Percentiles rank a stretch among this genome's conserved stretches.
Evolutionary conservation across 2,797 vertebrate species (phyloP).

Genomic region (Bovichtus diacanthus): DNA sequence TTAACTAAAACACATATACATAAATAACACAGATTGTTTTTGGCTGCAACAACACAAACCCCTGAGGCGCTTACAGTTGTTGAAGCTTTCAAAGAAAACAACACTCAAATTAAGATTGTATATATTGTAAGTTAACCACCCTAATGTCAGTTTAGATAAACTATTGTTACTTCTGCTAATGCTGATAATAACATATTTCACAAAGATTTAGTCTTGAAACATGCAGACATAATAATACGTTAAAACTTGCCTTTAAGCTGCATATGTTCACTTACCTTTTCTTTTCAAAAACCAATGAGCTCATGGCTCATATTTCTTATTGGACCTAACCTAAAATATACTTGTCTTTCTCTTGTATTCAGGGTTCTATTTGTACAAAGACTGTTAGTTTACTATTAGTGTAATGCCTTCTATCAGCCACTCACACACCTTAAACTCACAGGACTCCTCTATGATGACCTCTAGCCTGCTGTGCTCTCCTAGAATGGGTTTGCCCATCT

Average conservation of each 20-base stretch:
- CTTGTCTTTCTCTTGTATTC: neutral
- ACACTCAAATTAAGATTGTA: neutral
- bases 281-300: neutral
- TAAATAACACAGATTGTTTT: neutral
- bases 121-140: neutral
- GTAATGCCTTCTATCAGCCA: neutral
- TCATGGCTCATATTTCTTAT: neutral
- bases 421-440: constrained; percentile 91
- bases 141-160: neutral
- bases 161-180: neutral
- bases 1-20: constrained; percentile 13
- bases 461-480: constrained; percentile 90
- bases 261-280: no score
- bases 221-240: neutral
- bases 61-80: neutral
- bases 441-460: constrained; percentile 92
- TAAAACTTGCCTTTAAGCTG: neutral
- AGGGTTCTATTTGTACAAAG: neutral
- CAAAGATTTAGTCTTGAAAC: neutral
- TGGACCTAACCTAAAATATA: neutral
- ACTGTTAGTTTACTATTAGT: neutral
- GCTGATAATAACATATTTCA: neutral
- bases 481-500: constrained; percentile 92
- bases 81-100: neutral
- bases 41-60: neutral